Conservation (phyloP, 2,113 vertebrate genomes). For the Mesocricetus auratus region DNA sequence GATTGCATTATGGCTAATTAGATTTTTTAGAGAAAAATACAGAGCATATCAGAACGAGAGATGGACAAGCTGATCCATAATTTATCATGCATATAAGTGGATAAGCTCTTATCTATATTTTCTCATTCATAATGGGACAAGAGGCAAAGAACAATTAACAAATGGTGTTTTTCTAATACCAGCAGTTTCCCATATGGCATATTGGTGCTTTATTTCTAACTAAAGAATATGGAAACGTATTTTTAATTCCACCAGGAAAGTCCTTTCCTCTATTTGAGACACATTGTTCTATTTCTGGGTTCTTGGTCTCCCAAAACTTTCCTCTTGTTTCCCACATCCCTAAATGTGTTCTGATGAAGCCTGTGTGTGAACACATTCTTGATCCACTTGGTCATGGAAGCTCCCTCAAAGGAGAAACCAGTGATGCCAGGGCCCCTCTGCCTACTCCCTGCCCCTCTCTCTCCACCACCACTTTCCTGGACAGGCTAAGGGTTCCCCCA, state of each 20-base stretch:
- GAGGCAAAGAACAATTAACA: conserved; percentile 17
- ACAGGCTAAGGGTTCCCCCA: neutral
- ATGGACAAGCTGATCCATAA: neutral
- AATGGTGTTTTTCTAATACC: neutral
- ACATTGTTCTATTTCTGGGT: neutral
- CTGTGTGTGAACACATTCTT: neutral
- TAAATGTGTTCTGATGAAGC: neutral
- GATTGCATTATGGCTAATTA: neutral
- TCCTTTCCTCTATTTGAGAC: neutral
- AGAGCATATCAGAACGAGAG: neutral
- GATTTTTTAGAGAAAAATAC: neutral
- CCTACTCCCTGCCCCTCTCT: neutral
- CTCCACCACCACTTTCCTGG: neutral
- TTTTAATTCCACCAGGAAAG: neutral
- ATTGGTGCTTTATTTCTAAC: neutral
- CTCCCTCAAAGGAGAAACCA: neutral
- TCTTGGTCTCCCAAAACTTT: neutral
- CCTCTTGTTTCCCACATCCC: neutral
- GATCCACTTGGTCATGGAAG: neutral
- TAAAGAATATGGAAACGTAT: neutral
- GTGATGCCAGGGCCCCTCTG: neutral
- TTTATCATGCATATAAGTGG: neutral
- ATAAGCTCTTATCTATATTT: neutral
- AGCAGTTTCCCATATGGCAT: neutral
- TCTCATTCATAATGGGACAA: neutral